Base-by-base conservation (phyloP, 2,797 vertebrate species). In the Darevskia mixta region DNA sequence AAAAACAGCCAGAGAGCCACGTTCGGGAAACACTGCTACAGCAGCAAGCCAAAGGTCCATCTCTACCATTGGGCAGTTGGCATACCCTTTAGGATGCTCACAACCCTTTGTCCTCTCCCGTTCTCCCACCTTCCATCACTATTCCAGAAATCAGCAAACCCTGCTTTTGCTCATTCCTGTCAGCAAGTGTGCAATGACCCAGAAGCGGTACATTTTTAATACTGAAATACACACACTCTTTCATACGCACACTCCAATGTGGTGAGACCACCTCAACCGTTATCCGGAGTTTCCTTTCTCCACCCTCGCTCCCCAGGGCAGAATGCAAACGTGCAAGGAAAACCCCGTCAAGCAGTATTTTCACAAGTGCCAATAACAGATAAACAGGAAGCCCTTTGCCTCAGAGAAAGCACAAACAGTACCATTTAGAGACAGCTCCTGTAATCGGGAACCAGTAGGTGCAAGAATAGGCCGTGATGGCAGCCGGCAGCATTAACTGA, bases 321-420 rank as follows among this genome's bases (percentile, higher is more conserved):
- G 83, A 83, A 61, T 92, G 32, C 45, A 86, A 71, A 29, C 1
- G 1, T 73, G 71, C 35, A 88, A 95, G 61, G n/a, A 32, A 45
- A 89, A 92, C 78, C 78, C 84, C 91, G 91, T 78, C 6, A 41
- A 80, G 79, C 38, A 58, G 41, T 43, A 3, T 66, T 69, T 49
- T 69, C 10, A 78, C 23, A 35, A 90, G 25, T 83, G 35, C 71
- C 66, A 78, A 1, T 35, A 75, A 86, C 45, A 93, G 83, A 92
- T 27, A 72, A 87, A 77, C 5, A 64, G 4, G 7, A 93, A 88
- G 87, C 85, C 0, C 2, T 86, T 81, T 93, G 27, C 3, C 73
- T 75, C 25, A 5, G 87, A 29, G 81, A 81, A 66, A 89, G 79
- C 88, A 89, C 73, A 91, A 95, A 90, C 41, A 41, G 86, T 27